Percentiles rank a stretch among this genome's conserved stretches.
phyloP scores from a whole-genome alignment of 2,888 invertebrate genomes.

The Troilus luridus region DNA sequence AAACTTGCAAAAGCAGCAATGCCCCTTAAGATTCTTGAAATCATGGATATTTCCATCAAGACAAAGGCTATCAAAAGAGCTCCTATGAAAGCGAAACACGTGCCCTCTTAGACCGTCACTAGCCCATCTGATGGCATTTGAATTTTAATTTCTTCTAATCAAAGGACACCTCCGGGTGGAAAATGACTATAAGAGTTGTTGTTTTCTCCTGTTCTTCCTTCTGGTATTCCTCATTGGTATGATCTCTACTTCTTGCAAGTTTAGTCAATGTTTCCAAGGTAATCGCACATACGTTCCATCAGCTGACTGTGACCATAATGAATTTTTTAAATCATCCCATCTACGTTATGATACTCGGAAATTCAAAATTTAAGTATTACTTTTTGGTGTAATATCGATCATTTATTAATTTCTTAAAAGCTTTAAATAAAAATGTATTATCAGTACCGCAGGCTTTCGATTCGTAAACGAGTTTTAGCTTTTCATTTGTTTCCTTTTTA shows the following conservation, averaged over 20 bases:
- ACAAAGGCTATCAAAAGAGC: neutral
- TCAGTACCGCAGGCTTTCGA: no score
- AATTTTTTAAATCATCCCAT: neutral
- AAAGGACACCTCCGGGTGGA: slow-evolving; percentile 3
- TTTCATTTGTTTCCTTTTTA: no score
- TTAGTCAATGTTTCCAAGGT: neutral
- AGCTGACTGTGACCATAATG: neutral
- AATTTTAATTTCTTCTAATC: slow-evolving; percentile 17
- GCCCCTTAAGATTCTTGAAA: neutral
- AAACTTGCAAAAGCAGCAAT: neutral
- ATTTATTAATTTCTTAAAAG: neutral
- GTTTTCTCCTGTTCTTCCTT: neutral
- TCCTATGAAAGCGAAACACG: slow-evolving; percentile 21
- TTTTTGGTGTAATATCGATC: neutral
- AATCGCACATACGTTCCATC: neutral
- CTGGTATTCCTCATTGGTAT: neutral
- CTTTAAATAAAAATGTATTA: no score
- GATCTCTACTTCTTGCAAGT: neutral
- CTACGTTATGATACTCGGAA: neutral
- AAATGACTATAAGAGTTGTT: slow-evolving; percentile 5
- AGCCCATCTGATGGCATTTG: neutral
- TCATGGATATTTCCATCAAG: neutral
- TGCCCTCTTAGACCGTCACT: neutral
- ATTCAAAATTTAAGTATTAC: no score
- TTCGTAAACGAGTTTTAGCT: no score